A percentile compares a stretch with the other conserved stretches of the same genome.
phyloP scores from a whole-genome alignment of 2,797 vertebrate species.

The Glossophaga mutica region DNA sequence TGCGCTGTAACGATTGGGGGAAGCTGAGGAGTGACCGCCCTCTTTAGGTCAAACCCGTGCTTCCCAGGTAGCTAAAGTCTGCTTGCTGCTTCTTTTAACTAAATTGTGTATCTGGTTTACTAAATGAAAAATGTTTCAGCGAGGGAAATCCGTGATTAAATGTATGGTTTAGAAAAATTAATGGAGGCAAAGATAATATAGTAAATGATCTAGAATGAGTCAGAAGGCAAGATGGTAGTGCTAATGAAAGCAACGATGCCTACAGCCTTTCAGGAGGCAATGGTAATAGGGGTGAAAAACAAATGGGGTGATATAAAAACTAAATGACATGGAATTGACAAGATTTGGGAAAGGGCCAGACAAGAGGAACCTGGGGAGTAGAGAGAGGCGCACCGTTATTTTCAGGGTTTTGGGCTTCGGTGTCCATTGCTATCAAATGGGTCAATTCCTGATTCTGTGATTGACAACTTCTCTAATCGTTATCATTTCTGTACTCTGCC shows the following conservation, averaged over 20 bases:
- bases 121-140: neutral
- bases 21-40: neutral
- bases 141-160: neutral
- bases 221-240: neutral
- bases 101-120: neutral
- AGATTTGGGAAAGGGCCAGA: neutral
- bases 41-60: neutral
- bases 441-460: neutral
- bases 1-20: neutral
- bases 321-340: neutral
- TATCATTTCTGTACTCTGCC: neutral
- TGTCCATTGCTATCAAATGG: neutral
- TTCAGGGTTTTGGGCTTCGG: neutral
- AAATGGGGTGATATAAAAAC: neutral
- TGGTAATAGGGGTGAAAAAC: neutral
- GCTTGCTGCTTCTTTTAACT: neutral
- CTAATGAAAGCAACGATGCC: neutral
- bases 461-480: neutral
- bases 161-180: neutral
- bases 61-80: neutral
- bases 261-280: neutral
- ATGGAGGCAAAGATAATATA: neutral
- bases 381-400: neutral
- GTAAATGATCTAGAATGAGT: neutral
- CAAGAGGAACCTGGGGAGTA: neutral